Conservation (phyloP, 2,113 vertebrate species). For the Cephalopterus ornatus region DNA sequence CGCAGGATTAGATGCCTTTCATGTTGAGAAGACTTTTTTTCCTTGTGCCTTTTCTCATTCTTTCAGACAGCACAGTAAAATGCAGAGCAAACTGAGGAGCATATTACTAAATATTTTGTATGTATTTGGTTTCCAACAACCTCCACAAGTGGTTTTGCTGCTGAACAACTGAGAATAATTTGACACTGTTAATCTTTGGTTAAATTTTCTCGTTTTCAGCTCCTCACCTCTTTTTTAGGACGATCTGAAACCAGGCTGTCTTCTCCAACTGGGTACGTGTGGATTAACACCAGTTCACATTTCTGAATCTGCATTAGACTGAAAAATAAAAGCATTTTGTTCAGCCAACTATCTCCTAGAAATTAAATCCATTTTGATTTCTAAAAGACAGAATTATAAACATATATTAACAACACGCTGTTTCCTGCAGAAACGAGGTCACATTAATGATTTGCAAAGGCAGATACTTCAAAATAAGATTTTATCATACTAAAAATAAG, state of each 20-base stretch:
- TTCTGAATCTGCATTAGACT: constrained; percentile 98
- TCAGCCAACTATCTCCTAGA: not conserved
- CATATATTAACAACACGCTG: not conserved
- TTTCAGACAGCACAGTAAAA: not conserved
- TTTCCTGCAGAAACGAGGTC: not conserved
- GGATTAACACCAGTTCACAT: constrained; percentile 95
- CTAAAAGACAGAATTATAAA: not conserved
- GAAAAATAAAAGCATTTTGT: not conserved
- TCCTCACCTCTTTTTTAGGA: constrained; percentile 90
- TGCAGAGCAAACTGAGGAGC: not conserved
- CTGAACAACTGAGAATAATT: not conserved
- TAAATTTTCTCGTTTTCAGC: not conserved
- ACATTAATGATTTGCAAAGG: not conserved
- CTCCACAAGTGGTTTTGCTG: not conserved
- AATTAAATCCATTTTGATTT: not conserved
- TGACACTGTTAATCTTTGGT: not conserved
- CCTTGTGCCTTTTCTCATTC: not conserved
- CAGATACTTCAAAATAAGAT: not conserved
- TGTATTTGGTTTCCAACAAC: not conserved
- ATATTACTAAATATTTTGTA: not conserved
- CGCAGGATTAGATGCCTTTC: not conserved
- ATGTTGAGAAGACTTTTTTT: not conserved
- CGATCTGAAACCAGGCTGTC: constrained; percentile 95
- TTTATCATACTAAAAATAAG: not conserved
- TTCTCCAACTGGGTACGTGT: constrained; percentile 94